Base-by-base conservation (phyloP, 37 sponge, comb jelly and placozoan genomes). In the Petrosia ficiformis region DNA sequence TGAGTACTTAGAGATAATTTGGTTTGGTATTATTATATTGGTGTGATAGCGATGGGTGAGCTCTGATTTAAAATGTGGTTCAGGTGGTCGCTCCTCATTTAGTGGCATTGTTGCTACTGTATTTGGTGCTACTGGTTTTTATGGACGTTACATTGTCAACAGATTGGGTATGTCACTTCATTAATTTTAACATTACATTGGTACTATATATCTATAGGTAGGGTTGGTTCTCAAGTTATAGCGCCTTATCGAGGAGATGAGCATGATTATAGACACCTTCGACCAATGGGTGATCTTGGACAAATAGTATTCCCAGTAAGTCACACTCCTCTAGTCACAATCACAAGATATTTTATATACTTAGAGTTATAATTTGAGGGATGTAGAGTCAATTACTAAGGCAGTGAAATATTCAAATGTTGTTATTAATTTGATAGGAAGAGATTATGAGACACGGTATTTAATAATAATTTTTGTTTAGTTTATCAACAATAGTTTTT, bases 41-140 rank as follows among this genome's bases (percentile, higher is more conserved):
- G 14, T 48, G 8, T 48, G n/a, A n/a, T n/a, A 48, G 54, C 48
- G 3, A 29, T 48, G 14, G 54, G 34, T 76, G n/a, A 87, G 84
- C 65, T 73, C 81, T 37, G 42, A 59, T 16, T 26, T 48, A 0
- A 83, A 83, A 41, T 37, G 76, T 40, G 99, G 99, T 14, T 59
- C 89, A 8, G 99, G 99, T 3, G 96, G 96, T 1, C 75, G 99
- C 0, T 98, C 99, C 25, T 98, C 99, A 39, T 87, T 90, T 82
- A 93, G 87, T 85, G 96, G 96, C 14, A 65, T 86, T n/a, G 86
- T 87, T 60, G 99, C 93, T 25, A 95, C 99, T 21, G 92, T 98
- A 44, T 98, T 98, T 84, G 99, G 99, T 30, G 85, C 89, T n/a
- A 90, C 99, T 24, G 99, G 99, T 29, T 89, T 90, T 71, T 54